Base-by-base conservation (phyloP, 35 echinoderm and acorn worm genomes). In the Lytechinus variegatus region DNA sequence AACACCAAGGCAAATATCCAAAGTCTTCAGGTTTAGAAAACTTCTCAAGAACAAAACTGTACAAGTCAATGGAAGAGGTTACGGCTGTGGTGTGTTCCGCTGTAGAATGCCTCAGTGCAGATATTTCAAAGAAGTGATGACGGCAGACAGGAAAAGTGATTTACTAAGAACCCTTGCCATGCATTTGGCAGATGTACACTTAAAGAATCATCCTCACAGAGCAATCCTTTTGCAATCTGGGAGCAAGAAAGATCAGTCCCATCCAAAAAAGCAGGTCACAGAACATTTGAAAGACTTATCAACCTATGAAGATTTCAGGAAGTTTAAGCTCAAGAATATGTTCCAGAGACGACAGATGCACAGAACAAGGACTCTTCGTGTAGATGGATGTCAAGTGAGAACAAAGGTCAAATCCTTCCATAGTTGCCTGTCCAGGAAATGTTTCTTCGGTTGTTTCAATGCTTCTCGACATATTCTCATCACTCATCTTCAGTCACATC, bases 21-120 rank as follows among this genome's bases (percentile, higher is more conserved):
- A 93, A 55, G 52, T 27, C n/a, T 93, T 93, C 92, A 93, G 92
- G 92, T 57, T 93, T 24, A 93, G 9, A 27, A 93, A 93, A 93
- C 11, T 54, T 10, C 52, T 27, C n/a, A 93, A 93, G 54, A 54
- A 57, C 92, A 93, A 93, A 19, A 27, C 27, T 55, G 55, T 93
- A 3, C 19, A 24, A 27, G 54, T 93, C 10, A 27, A 9, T 53
- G 55, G 92, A 93, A 93, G 92, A 93, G 92, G 92, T 6, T 93
- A 21, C 57, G 92, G 92, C 10, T 27, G 14, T 54, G 52, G 92
- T 57, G 55, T 57, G 9, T 93, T 93, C 92, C 52, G 8, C 8
- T 93, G 92, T 57, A 54, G 14, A 55, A 57, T 93, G 53, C 28
- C n/a, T 27, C n/a, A 9, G 27, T 93, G 92, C n/a, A 55, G 19